phyloP scores from a whole-genome alignment of 2,888 invertebrate genomes.

The Hypsopygia costalis region DNA sequence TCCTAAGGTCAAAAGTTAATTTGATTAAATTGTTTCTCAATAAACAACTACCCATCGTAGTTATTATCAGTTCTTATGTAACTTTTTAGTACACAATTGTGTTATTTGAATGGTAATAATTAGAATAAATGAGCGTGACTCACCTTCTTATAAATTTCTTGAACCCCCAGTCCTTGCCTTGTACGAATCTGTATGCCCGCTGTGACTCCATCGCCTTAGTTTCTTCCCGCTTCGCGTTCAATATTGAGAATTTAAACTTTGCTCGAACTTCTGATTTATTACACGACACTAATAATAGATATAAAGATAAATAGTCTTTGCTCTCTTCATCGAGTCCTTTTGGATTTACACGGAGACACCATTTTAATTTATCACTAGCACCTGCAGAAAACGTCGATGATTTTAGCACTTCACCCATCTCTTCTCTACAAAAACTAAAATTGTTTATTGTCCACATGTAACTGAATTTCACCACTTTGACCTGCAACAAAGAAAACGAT shows the following conservation, averaged over 20 bases:
- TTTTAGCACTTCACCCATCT: conserved; percentile 99
- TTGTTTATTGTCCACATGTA: conserved; percentile 99
- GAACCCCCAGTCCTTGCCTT: conserved; percentile 99
- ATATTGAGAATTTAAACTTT: conserved; percentile 99
- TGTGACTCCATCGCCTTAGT: conserved; percentile 99
- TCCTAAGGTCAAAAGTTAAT: no score
- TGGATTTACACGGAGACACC: conserved; percentile 99
- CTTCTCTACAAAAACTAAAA: conserved; percentile 99
- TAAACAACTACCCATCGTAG: background rate
- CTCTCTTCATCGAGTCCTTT: conserved; percentile 99
- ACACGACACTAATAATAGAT: conserved; percentile 99
- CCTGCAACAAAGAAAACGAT: conserved; percentile 80
- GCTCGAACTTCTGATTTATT: conserved; percentile 99
- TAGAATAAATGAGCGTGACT: conserved; percentile 28
- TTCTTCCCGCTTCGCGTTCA: conserved; percentile 99
- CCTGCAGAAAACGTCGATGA: conserved; percentile 99
- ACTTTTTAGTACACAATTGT: no score
- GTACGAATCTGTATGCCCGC: conserved; percentile 99
- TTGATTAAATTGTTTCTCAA: background rate
- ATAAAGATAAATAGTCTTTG: conserved; percentile 99
- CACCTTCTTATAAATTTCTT: conserved; percentile 97
- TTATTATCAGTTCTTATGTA: no score
- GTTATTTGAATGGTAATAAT: no score
- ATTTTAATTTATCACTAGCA: conserved; percentile 99
- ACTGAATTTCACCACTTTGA: conserved; percentile 99